A percentile compares a stretch with the other conserved stretches of the same genome.
These are phyloP conservation scores for Acromyrmex heyeri DNA, from an alignment of 1,140 invertebrate genomes.

Conservation along the genomic window DNA sequence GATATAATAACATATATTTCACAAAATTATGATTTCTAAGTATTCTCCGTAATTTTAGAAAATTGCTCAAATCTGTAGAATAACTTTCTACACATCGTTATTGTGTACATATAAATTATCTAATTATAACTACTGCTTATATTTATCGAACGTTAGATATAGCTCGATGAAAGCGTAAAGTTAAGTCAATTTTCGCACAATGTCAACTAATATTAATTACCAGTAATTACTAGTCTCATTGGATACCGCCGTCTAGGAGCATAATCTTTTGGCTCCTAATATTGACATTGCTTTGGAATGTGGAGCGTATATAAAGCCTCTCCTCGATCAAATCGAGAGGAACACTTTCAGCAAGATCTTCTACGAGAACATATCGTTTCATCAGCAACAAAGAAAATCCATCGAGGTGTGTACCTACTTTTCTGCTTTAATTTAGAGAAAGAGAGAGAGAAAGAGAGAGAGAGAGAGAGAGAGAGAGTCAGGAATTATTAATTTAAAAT, in stretches of 20 bases:
- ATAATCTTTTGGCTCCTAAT: background rate
- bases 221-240: conserved; percentile 27
- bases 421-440: background rate
- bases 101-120: background rate
- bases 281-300: background rate
- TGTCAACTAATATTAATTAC: conserved; percentile 62
- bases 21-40: background rate
- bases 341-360: background rate
- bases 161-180: background rate
- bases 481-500: background rate
- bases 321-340: background rate
- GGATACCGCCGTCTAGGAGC: background rate
- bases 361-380: background rate
- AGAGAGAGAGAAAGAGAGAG: background rate
- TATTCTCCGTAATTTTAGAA: background rate
- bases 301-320: conserved; percentile 36
- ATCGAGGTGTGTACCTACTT: conserved; percentile 6
- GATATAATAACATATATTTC: conserved; percentile 4
- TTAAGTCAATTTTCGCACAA: conserved; percentile 54
- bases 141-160: background rate
- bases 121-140: conserved; percentile 13
- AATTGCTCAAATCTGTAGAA: background rate
- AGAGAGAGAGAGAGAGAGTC: no score
- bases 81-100: background rate
- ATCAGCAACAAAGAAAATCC: background rate